Evolutionary conservation across 1,140 invertebrate genomes (phyloP), one percentile per base, ranked within the genome.

Genomic region (Heliconius hewitsoni): DNA sequence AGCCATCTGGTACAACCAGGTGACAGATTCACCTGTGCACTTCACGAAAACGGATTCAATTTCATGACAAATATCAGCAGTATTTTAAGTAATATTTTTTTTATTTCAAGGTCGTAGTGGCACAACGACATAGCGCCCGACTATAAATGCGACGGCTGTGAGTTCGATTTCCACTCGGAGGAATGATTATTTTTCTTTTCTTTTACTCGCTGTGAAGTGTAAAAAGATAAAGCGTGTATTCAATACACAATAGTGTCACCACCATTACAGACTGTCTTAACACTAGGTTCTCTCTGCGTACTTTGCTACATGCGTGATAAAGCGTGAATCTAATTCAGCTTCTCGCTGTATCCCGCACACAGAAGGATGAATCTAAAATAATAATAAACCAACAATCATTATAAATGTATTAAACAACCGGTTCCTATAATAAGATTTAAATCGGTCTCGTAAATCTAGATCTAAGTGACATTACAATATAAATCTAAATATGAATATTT

Each of bases 401-500:
- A 66, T 30, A 66, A 66, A 66, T 30, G 60, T 66, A 66, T 30
- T 5, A 30, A 30, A 66, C 60, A 66, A 66, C 60, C 60, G 27
- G 60, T 66, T 60, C 11, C 60, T 66, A 66, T 66, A 66, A 66
- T 66, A 66, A 66, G 60, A 66, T 66, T 66, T 66, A n/a, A 66
- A 66, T 57, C 8, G 30, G 23, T 66, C 60, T 30, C 60, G n/a
- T 70, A 66, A 74, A 78, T 78, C 77, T 18, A 55, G 55, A 74
- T 66, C 37, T 42, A 50, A 13, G 72, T 78, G 77, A 66, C 77
- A 73, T 60, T 78, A 50, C 30, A 73, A 37, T 37, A 37, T 6
- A 37, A 6, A 37, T 37, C 34, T 71, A 78, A 74, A 78, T 78
- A 72, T 60, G 55, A 74, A 74, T 74, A 74, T 70, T 72, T 78